phyloP scores from a whole-genome alignment of 2,888 invertebrate species.

The Holacanthella duospinosa region DNA sequence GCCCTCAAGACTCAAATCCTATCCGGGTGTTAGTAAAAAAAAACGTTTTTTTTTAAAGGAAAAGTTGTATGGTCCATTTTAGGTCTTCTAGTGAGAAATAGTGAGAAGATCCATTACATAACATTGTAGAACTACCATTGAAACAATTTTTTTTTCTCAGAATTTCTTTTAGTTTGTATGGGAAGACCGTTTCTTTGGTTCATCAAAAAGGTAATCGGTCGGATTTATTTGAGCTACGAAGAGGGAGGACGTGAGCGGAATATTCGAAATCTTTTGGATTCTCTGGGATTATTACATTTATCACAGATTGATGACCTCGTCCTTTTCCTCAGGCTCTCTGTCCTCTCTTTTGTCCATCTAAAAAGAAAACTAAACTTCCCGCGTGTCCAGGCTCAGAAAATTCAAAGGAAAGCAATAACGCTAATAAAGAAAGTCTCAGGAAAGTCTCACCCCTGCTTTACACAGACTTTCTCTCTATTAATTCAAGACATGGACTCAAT shows the following conservation, averaged over 20 bases:
- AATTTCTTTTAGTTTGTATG: conserved; percentile 28
- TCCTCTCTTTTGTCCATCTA: not conserved
- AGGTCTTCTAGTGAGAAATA: not conserved
- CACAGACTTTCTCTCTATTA: not conserved
- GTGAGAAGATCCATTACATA: not conserved
- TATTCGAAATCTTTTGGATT: conserved; percentile 16
- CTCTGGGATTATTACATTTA: conserved; percentile 35
- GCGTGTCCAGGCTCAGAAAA: not conserved
- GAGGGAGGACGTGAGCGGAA: conserved; percentile 29
- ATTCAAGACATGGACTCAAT: too few relatives aligned
- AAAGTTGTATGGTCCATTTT: not conserved
- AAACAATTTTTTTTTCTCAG: not conserved
- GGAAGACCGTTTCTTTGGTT: conserved; percentile 33
- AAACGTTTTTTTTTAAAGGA: too few relatives aligned
- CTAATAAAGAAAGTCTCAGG: not conserved
- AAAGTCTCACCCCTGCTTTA: not conserved
- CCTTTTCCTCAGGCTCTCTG: conserved; percentile 12
- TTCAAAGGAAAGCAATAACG: not conserved
- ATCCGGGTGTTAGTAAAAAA: too few relatives aligned
- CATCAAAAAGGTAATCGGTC: conserved; percentile 37
- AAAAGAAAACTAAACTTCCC: not conserved
- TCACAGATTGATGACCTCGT: conserved; percentile 36
- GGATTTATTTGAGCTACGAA: conserved; percentile 35
- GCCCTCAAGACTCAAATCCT: too few relatives aligned
- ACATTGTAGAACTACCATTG: not conserved